Percentiles rank a stretch among this genome's conserved stretches.
Evolutionary conservation across 2,888 invertebrate species (phyloP).

Genomic region (Dinocampus coccinellae): DNA sequence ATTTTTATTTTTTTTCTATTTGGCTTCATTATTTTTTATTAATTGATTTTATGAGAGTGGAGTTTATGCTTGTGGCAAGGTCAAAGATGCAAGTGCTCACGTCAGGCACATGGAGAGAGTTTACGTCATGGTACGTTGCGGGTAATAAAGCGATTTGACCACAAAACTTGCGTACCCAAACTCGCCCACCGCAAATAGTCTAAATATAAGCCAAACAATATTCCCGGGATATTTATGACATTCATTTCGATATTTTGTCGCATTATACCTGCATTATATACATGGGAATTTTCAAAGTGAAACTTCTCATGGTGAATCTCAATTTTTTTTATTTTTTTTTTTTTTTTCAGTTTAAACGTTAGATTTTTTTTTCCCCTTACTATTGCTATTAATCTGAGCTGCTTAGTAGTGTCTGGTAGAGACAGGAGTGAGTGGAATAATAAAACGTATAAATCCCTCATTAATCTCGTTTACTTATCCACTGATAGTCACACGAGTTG

Average conservation of each 20-base stretch:
- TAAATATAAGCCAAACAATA: constrained; percentile 48
- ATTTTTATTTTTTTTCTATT: constrained; percentile 5
- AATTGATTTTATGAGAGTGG: constrained; percentile 4
- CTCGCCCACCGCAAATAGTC: constrained; percentile 49
- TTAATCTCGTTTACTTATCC: too few species aligned
- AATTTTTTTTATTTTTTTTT: too few species aligned
- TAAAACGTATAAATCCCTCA: too few species aligned
- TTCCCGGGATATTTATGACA: constrained; percentile 36
- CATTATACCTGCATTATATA: background rate
- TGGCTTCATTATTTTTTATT: background rate
- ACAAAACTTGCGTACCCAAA: constrained; percentile 50
- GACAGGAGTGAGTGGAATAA: too few species aligned
- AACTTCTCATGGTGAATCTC: too few species aligned
- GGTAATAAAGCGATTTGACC: constrained; percentile 56
- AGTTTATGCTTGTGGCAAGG: constrained; percentile 25
- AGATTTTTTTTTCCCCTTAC: too few species aligned
- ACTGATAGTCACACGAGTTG: too few species aligned
- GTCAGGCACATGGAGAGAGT: constrained; percentile 9
- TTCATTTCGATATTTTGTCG: background rate
- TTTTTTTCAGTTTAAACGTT: too few species aligned
- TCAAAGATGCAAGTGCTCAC: constrained; percentile 34
- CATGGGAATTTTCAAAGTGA: background rate
- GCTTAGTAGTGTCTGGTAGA: too few species aligned
- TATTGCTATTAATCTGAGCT: too few species aligned
- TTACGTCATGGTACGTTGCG: constrained; percentile 45